phyloP scores from a whole-genome alignment of 2,797 vertebrate genomes.

The Pseudomugil gertrudae region DNA sequence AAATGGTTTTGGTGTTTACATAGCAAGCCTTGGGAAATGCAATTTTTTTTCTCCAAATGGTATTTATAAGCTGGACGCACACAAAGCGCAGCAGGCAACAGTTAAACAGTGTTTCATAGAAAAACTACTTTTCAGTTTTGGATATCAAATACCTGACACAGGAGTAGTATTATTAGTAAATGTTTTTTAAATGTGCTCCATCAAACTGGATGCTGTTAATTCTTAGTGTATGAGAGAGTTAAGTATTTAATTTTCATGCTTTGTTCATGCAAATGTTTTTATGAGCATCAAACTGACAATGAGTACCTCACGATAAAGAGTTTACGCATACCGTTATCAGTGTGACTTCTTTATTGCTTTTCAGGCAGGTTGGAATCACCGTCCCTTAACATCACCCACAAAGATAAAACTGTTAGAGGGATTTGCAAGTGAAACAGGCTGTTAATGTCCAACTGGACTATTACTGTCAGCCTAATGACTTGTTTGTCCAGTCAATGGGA shows the following conservation, averaged over 20 bases:
- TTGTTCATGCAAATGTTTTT: conserved; percentile 31
- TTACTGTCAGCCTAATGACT: conserved; percentile 44
- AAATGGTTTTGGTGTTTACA: conserved; percentile 37
- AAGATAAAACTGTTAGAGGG: conserved; percentile 23
- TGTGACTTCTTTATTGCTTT: conserved; percentile 26
- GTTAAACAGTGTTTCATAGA: conserved; percentile 41
- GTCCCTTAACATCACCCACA: conserved; percentile 11
- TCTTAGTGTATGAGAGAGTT: conserved; percentile 27
- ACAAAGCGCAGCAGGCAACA: background rate
- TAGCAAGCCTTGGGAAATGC: conserved; percentile 34
- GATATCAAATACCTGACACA: conserved; percentile 18
- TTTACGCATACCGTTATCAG: conserved; percentile 35
- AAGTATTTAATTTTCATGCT: conserved; percentile 44
- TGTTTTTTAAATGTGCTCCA: conserved; percentile 4
- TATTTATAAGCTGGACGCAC: conserved; percentile 28
- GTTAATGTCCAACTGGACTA: conserved; percentile 39
- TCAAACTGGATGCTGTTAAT: conserved; percentile 30
- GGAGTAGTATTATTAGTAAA: conserved; percentile 22
- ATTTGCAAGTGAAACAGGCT: conserved; percentile 19
- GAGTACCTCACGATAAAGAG: conserved; percentile 74
- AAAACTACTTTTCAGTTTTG: conserved; percentile 39
- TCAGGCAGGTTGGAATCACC: background rate
- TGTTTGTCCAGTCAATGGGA: conserved; percentile 61
- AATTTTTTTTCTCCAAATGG: conserved; percentile 26
- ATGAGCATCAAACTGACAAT: conserved; percentile 50